Conservation (phyloP, 2,888 invertebrate species). For the Mantis religiosa region DNA sequence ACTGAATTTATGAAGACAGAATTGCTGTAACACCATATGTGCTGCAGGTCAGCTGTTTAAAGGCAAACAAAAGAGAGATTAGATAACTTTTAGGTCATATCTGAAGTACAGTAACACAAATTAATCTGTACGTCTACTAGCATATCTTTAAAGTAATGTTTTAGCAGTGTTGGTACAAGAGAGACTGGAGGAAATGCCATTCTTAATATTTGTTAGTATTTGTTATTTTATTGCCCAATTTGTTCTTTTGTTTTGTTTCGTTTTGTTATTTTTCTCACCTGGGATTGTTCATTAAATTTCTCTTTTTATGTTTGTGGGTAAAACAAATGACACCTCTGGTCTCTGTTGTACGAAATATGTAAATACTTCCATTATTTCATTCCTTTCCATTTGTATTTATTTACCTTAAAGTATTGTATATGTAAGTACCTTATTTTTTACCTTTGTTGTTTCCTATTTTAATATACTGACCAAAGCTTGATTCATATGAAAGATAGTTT, state of each 20-base stretch:
- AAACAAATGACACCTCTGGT: not conserved
- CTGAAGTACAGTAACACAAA: not conserved
- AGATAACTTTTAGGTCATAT: not conserved
- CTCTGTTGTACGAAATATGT: constrained; percentile 6
- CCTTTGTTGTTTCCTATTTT: not conserved
- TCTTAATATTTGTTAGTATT: not conserved
- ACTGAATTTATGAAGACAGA: constrained; percentile 20
- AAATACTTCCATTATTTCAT: constrained; percentile 25
- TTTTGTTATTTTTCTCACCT: not conserved
- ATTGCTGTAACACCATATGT: not conserved
- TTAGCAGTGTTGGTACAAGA: constrained; percentile 6
- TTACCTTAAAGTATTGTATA: constrained; percentile 16
- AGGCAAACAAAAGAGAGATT: not conserved
- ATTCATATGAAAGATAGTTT: not conserved
- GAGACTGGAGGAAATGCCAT: not conserved
- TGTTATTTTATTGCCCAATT: not conserved
- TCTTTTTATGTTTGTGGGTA: not conserved
- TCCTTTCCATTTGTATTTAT: constrained; percentile 21
- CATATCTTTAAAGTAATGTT: constrained; percentile 9
- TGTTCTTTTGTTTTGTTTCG: not conserved
- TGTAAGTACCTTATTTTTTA: not conserved
- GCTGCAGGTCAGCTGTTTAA: constrained; percentile 11
- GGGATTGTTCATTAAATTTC: constrained; percentile 6
- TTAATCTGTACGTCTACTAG: not conserved
- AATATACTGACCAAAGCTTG: not conserved